A percentile compares a stretch with the other conserved stretches of the same genome.
phyloP scores from a whole-genome alignment of 2,113 vertebrate species.

The Coptodon bakossiorum region DNA sequence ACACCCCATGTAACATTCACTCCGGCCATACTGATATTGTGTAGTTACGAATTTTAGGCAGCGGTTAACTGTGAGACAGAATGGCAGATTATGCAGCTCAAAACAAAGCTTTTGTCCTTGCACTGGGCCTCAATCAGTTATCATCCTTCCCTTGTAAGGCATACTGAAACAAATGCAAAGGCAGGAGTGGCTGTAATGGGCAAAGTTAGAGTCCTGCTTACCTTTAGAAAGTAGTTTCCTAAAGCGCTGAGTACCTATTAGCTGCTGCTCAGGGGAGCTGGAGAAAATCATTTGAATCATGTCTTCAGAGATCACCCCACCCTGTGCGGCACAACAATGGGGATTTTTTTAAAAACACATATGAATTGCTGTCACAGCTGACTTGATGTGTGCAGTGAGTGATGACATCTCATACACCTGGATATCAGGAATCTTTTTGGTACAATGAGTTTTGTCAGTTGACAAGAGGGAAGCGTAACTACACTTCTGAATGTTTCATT shows the following conservation, averaged over 20 bases:
- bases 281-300: conserved; percentile 99
- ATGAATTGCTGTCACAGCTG: neutral
- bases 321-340: conserved; percentile 27
- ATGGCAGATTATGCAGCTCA: neutral
- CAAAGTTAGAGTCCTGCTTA: conserved; percentile 27
- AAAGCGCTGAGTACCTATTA: conserved; percentile 96
- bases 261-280: conserved; percentile 90
- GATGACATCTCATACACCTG: accelerated
- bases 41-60: neutral
- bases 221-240: conserved; percentile 98
- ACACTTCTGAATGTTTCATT: neutral
- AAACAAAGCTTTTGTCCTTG: neutral
- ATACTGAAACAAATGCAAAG: neutral
- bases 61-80: neutral
- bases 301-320: conserved; percentile 89
- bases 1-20: neutral
- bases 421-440: neutral
- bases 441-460: neutral
- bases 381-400: neutral
- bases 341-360: neutral
- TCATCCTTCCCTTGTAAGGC: neutral
- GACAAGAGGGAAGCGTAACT: neutral
- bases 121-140: neutral
- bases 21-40: neutral
- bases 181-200: neutral